These are phyloP conservation scores for Mastigias papua DNA, from an alignment of 30 jellyfish, hydroid and myxozoan genomes.

Conservation along the genomic window DNA sequence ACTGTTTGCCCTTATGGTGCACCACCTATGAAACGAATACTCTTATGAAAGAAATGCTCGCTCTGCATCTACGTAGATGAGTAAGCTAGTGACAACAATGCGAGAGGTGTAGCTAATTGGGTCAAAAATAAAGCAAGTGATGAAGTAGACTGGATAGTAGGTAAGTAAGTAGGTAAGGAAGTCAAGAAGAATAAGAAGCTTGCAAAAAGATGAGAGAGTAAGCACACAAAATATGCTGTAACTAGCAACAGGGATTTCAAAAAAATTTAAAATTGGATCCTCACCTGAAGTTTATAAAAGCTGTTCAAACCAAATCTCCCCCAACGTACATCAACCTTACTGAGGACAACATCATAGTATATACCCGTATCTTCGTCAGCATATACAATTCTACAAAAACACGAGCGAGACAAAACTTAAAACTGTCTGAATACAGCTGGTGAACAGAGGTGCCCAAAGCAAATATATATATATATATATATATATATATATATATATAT, in stretches of 20 bases:
- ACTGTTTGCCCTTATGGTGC: slow-evolving; percentile 71
- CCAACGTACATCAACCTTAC: slow-evolving; percentile 65
- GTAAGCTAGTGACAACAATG: not conserved
- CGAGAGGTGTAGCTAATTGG: not conserved
- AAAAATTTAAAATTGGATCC: too few species aligned
- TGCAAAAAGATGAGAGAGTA: too few species aligned
- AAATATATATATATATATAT: not conserved
- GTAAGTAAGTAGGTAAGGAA: not conserved
- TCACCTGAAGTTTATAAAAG: slow-evolving; percentile 85
- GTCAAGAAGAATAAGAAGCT: too few species aligned
- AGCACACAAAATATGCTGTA: too few species aligned
- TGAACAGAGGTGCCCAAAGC: not conserved
- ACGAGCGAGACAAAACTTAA: not conserved
- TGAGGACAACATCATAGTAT: slow-evolving; percentile 67
- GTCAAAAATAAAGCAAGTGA: not conserved
- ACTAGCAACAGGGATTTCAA: too few species aligned
- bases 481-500: too few species aligned
- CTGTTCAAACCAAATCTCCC: slow-evolving; percentile 68
- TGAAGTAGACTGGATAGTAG: not conserved
- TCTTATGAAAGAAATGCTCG: too few species aligned
- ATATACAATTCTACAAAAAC: slow-evolving; percentile 55
- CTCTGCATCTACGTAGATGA: not conserved
- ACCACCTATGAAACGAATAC: slow-evolving; percentile 53
- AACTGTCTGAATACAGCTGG: not conserved
- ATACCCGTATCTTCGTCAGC: slow-evolving; percentile 63